phyloP scores from a whole-genome alignment of 2,113 vertebrate species.

The Apodemus sylvaticus region DNA sequence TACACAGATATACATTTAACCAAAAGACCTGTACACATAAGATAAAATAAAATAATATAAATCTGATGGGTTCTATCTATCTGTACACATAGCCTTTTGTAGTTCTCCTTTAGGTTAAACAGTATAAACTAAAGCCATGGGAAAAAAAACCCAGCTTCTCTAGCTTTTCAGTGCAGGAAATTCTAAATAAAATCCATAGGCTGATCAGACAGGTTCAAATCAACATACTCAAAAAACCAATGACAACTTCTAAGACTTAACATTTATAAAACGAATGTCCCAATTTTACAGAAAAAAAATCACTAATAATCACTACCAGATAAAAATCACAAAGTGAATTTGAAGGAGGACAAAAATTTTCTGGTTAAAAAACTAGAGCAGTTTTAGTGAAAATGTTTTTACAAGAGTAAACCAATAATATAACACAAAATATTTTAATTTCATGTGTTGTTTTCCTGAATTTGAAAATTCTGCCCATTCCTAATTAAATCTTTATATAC shows the following conservation, averaged over 20 bases:
- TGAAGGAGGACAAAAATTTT: conserved; percentile 11
- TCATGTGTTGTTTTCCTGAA: background rate
- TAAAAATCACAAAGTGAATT: background rate
- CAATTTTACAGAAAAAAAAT: conserved; percentile 21
- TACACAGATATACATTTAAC: background rate
- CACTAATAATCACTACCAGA: conserved; percentile 3
- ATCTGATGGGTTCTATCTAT: background rate
- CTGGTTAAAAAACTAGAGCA: background rate
- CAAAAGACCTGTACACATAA: background rate
- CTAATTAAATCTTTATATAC: background rate
- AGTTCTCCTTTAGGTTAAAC: background rate
- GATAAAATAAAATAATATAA: background rate
- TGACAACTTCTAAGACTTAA: background rate
- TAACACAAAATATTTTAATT: background rate
- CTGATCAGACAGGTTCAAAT: background rate
- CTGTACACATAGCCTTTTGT: background rate
- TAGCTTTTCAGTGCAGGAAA: conserved; percentile 30
- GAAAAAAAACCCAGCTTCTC: background rate
- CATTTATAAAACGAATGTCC: background rate
- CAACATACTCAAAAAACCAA: background rate
- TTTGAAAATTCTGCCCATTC: conserved; percentile 38
- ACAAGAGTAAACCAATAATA: background rate
- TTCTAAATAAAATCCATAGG: background rate
- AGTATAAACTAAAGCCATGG: no score
- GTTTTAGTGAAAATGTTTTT: background rate